A percentile compares a stretch with the other conserved stretches of the same genome.
phyloP scores from a whole-genome alignment of 2,888 invertebrate genomes.

The Drosophila algonquin region DNA sequence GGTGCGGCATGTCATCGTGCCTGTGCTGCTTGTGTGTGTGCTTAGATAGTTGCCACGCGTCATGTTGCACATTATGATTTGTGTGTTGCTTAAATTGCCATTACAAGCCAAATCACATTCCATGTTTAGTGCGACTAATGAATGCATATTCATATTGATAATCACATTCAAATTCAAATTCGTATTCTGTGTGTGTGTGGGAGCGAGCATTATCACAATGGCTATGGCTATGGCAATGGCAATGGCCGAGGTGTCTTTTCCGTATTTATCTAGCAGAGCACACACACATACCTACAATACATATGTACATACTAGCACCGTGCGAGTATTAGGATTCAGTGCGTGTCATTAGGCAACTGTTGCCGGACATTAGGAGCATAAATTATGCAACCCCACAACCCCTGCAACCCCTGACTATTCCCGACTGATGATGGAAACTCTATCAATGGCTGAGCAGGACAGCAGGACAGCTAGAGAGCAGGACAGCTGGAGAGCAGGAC shows the following conservation, averaged over 20 bases:
- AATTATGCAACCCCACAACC: conserved; percentile 57
- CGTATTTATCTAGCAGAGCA: conserved; percentile 50
- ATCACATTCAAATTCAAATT: conserved; percentile 2
- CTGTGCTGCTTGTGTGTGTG: neutral
- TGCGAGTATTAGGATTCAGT: neutral
- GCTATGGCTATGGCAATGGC: neutral
- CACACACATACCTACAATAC: neutral
- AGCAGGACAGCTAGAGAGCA: neutral
- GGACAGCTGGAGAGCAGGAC: no score
- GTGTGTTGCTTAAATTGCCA: conserved; percentile 76
- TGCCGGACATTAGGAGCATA: conserved; percentile 63
- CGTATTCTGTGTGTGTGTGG: neutral
- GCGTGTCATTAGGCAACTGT: conserved; percentile 60
- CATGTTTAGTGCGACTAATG: conserved; percentile 29
- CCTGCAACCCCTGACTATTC: neutral
- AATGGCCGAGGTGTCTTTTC: conserved; percentile 52
- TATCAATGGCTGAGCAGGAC: neutral
- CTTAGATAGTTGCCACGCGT: conserved; percentile 33
- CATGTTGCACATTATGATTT: conserved; percentile 63
- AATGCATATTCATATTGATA: conserved; percentile 29
- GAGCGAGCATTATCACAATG: conserved; percentile 36
- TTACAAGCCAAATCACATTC: conserved; percentile 70
- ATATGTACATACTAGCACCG: neutral
- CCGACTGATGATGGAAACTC: neutral
- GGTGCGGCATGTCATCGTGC: conserved; percentile 31